Evolutionary conservation across 1,140 invertebrate species (phyloP), one percentile per base, ranked within the genome.

Genomic region (Drosophila pachea): DNA sequence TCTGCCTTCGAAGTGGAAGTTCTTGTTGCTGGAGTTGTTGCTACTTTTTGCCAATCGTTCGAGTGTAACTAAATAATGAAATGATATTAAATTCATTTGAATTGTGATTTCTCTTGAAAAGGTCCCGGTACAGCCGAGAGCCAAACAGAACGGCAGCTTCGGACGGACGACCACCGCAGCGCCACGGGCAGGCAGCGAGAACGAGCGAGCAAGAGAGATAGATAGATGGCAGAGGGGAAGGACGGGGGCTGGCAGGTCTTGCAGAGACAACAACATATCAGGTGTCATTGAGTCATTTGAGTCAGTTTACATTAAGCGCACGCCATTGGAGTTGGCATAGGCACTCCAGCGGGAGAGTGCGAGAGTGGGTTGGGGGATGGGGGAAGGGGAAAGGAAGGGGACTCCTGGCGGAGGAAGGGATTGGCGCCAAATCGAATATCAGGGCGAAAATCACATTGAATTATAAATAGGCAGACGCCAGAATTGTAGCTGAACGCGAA

Each of bases 51-150:
- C 73, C 76, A 86, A 75, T 79, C 86, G 86, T 73, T 88, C 74
- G 67, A 86, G 78, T 88, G 86, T 88, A 88, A 88, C 78, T 83
- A 86, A 86, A 86, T 88, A 88, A 88, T 86, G 82, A 88, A 88
- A 88, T 88, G 86, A 88, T 88, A 88, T 88, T 88, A 88, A 88
- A 88, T 88, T 86, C 76, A 86, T 88, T 88, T 83, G 86, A 88
- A 86, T 86, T 88, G 82, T 88, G 86, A 88, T 88, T 88, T 88
- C 86, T 88, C 69, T 88, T 86, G 82, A 88, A 88, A 88, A 75
- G 72, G 64, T 70, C 49, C 32, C 63, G 38, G 55, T 53, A 62
- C 75, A 48, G 48, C 38, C 12, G 38, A 56, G 53, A 33, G 47
- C 43, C 22, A 12, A 49, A 56, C 31, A 52, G 45, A 40, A 59